Evolutionary conservation across 2,888 invertebrate genomes (phyloP), one percentile per base, ranked within the genome.

Genomic region (Drosophila melanosoma): DNA sequence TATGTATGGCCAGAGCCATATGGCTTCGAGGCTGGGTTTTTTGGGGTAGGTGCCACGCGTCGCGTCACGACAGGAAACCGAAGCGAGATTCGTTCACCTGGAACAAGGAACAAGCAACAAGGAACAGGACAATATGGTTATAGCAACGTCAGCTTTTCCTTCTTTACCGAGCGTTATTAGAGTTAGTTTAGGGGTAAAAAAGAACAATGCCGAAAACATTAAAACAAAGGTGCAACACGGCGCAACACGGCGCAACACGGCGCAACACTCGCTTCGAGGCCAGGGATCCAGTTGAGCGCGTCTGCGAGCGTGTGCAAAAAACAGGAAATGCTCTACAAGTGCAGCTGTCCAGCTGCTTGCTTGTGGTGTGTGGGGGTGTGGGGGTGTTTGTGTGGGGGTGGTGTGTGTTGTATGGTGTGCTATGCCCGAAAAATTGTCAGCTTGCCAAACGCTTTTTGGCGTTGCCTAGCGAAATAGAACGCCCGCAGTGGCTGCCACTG

Each of bases 291-390:
- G 86, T 86, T 86, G 88, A 86, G 86, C 86, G 88, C 88, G 77
- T 74, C 80, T 78, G 88, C 64, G 74, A 88, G 88, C 86, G 86
- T 85, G 84, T 85, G 84, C 87, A 84, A 86, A 71, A 83, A 81
- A 84, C 82, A 85, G 85, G 85, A 86, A 86, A 77, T 85, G 79
- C 85, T 86, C 85, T 87, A 86, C 85, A 86, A 86, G 85, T 86
- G 85, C 85, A 87, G 88, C 85, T 85, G 85, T 64, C 69, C 40
- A 23, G 48, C 42, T 29, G 53, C 74, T 59, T 54, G 59, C 42
- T 36, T 42, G 52, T 40, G 29, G 66, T 49, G 23, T 57, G 38
- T 35, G 29, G 33, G 49, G 52, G 23, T 57, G 38, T 35, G 29
- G 33, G 49, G 52, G 12, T 33, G 26, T 33, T 26, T 45, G 32